These are phyloP conservation scores for Pollenia griseotomentosa DNA, from an alignment of 2,888 invertebrate species.

Conservation along the genomic window DNA sequence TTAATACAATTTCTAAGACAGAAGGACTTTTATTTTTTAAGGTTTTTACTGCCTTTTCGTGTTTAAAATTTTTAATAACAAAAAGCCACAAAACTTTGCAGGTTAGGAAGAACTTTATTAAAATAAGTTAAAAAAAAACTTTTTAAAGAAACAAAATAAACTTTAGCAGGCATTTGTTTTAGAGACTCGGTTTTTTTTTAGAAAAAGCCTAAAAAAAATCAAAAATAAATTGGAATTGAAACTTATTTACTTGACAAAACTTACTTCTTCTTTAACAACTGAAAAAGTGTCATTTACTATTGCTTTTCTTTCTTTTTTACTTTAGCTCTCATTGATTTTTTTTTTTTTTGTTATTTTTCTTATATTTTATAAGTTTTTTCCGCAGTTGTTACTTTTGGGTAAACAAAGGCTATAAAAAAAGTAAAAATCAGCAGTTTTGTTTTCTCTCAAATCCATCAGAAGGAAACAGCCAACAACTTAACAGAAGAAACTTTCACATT, in stretches of 20 bases:
- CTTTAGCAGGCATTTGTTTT: background rate
- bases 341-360: conserved; percentile 8
- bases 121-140: conserved; percentile 14
- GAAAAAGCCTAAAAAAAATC: conserved; percentile 36
- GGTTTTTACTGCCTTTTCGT: background rate
- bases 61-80: background rate
- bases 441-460: background rate
- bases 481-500: conserved; percentile 51
- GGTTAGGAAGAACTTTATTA: conserved; percentile 9
- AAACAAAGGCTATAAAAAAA: conserved; percentile 58
- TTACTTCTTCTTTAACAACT: conserved; percentile 18
- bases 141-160: conserved; percentile 4
- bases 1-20: conserved; percentile 22
- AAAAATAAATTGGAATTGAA: conserved; percentile 14
- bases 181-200: conserved; percentile 16
- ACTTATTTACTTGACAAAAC: conserved; percentile 63
- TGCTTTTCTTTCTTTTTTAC: conserved; percentile 23
- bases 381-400: conserved; percentile 38
- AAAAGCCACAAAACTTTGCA: conserved; percentile 49
- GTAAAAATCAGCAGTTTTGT: conserved; percentile 69
- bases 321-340: conserved; percentile 43
- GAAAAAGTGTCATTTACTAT: conserved; percentile 52
- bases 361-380: background rate
- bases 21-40: background rate
- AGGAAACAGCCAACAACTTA: conserved; percentile 23